Evolutionary conservation across 2,113 vertebrate genomes (phyloP), one percentile per base, ranked within the genome.

Genomic region (Mustela nigripes): DNA sequence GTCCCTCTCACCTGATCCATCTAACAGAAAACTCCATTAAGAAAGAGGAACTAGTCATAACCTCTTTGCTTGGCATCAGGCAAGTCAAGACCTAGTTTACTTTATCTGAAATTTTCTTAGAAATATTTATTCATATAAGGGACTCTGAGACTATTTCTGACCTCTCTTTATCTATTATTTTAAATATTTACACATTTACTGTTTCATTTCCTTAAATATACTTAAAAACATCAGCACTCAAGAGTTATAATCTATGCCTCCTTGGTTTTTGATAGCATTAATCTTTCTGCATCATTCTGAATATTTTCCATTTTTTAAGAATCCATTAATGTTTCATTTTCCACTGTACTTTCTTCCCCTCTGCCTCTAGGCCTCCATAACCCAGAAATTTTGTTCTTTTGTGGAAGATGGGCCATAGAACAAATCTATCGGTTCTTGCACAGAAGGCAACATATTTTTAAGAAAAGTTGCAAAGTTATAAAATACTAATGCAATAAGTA

Each of bases 31-130:
- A 42, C 14, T 65, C 26, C 56, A 9, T 48, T 67, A 76, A 94
- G 50, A 81, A 71, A 67, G 53, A 62, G 7, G 5, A 91, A n/a
- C 9, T 89, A 85, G 71, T 4, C 10, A 58, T 73, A 36, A 71
- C 26, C 11, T 82, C 26, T 93, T 62, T 90, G 36, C 4, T 19
- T 69, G 81, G 7, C 69, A 84, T 65, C 53, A 48, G 11, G 4
- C 42, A 36, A 31, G 26, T 82, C 24, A 50, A 63, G 2, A 92
- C n/a, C 48, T 89, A 33, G 18, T 42, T 89, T 39, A 39, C 22
- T 89, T 87, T 79, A 89, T 67, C 78, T 94, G 53, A 63, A 89
- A 48, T 89, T 63, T 89, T 89, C 19, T 71, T 82, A 81, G 83
- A 84, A 80, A 94, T 36, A 62, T 73, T 88, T 93, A 93, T 89